Base-by-base conservation (phyloP, 2,888 invertebrate species). In the Chydorus sphaericus region DNA sequence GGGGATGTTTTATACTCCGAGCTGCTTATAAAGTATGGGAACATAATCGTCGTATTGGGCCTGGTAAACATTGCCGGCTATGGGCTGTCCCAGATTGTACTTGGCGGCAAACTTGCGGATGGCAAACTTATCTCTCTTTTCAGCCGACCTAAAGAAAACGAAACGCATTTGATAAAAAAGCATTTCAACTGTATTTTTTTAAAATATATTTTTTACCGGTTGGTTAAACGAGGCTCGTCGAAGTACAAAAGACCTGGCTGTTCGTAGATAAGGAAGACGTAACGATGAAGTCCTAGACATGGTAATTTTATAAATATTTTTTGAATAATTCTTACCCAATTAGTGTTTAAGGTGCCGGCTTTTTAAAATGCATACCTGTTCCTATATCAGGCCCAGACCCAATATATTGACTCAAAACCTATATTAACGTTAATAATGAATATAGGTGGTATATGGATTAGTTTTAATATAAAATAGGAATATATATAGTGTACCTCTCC, bases 31-130 rank as follows among this genome's bases (percentile, higher is more conserved):
- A 5, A 92, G 71, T 58, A 77, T 77, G 0, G 91, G 91, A 1
- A 91, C 91, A 65, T 90, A 92, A 63, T 85, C 85, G 66, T 93
- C 92, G 69, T 77, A 91, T 67, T 87, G 79, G 0, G 91, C 90
- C 67, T 84, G 82, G 67, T 81, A 93, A 66, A 90, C 83, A 68
- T 91, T 93, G 16, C 87, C 91, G 54, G 88, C 88, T 20, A 91
- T 73, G 0, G 91, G 90, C 51, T 79, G 71, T 0, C 85, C 88
- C 14, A 93, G 72, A 2, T 80, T 77, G 68, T 93, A 83, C 65
- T 91, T 90, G 58, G 78, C 75, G 0, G 88, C 89, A 64, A 93
- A 86, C 29, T 78, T 76, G 49, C 70, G 76, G 52, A 85, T 81
- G 4, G 84, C 83, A 66, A 78, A 81, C 20, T 74, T 71, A 0